phyloP scores from a whole-genome alignment of 2,888 invertebrate genomes.

The Pediacus dermestoides region DNA sequence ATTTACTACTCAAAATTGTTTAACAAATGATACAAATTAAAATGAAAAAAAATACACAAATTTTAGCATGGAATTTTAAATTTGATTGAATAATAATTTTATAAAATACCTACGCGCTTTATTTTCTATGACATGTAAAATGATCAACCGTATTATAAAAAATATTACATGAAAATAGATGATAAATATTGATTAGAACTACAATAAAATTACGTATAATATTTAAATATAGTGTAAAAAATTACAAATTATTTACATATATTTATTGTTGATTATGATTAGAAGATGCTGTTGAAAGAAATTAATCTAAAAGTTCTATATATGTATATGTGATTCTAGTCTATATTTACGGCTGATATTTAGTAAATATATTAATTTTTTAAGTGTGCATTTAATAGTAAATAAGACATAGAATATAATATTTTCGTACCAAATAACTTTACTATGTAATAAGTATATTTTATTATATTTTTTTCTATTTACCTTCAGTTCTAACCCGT shows the following conservation, averaged over 20 bases:
- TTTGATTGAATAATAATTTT: too few relatives aligned
- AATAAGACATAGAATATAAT: conserved; percentile 27
- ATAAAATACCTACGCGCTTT: too few relatives aligned
- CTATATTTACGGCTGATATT: conserved; percentile 33
- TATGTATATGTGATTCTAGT: conserved; percentile 34
- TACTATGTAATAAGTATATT: conserved; percentile 6
- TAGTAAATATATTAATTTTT: conserved; percentile 28
- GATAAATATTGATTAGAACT: not conserved
- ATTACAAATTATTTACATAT: conserved; percentile 2
- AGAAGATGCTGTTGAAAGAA: conserved; percentile 26
- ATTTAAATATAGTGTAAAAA: conserved; percentile 2
- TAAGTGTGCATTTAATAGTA: conserved; percentile 34
- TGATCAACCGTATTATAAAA: too few relatives aligned
- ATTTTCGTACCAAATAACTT: conserved; percentile 35
- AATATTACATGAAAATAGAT: too few relatives aligned
- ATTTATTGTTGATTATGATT: conserved; percentile 2
- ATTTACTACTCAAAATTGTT: too few relatives aligned
- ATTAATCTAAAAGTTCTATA: conserved; percentile 31
- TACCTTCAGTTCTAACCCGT: conserved; percentile 11
- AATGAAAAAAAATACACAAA: too few relatives aligned
- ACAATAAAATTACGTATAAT: conserved; percentile 6
- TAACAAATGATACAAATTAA: too few relatives aligned
- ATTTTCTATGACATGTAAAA: too few relatives aligned
- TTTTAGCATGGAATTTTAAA: too few relatives aligned
- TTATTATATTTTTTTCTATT: conserved; percentile 10